Evolutionary conservation across 2,113 vertebrate genomes (phyloP).

Genomic region (Odontesthes bonariensis): DNA sequence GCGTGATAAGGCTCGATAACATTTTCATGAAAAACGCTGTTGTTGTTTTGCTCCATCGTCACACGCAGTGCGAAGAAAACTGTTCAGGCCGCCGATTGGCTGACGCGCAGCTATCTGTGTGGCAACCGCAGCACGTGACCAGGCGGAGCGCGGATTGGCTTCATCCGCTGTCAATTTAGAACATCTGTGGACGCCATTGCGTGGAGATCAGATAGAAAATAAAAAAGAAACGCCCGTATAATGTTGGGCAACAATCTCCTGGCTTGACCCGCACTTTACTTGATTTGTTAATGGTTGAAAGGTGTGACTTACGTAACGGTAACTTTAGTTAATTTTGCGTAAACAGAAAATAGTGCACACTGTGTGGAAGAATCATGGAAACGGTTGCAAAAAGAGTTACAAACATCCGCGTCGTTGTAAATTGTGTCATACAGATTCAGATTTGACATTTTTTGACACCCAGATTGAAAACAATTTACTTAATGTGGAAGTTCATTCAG

Average conservation of each 20-base stretch:
- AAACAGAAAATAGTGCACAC: neutral
- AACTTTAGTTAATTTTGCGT: neutral
- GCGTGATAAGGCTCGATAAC: constrained; percentile 19
- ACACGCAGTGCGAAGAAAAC: constrained; percentile 67
- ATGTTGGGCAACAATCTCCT: neutral
- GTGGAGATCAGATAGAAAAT: neutral
- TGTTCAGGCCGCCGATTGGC: constrained; percentile 63
- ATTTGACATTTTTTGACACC: neutral
- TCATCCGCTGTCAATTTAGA: constrained; percentile 49
- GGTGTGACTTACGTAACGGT: neutral
- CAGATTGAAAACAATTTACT: neutral
- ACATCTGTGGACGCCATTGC: constrained; percentile 38
- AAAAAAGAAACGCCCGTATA: neutral
- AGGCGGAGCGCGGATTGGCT: constrained; percentile 53
- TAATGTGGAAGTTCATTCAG: neutral
- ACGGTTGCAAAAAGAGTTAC: neutral
- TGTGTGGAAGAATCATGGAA: neutral
- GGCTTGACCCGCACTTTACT: neutral
- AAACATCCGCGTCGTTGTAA: neutral
- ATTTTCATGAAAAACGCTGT: constrained; percentile 53
- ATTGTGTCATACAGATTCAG: neutral
- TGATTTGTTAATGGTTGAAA: neutral
- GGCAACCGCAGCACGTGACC: constrained; percentile 75
- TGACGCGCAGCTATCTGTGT: constrained; percentile 51
- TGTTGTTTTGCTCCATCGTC: constrained; percentile 78